A percentile compares a stretch with the other conserved stretches of the same genome.
Conservation (phyloP, 2,888 invertebrate genomes). For the Xestoiulus laeticollis region DNA sequence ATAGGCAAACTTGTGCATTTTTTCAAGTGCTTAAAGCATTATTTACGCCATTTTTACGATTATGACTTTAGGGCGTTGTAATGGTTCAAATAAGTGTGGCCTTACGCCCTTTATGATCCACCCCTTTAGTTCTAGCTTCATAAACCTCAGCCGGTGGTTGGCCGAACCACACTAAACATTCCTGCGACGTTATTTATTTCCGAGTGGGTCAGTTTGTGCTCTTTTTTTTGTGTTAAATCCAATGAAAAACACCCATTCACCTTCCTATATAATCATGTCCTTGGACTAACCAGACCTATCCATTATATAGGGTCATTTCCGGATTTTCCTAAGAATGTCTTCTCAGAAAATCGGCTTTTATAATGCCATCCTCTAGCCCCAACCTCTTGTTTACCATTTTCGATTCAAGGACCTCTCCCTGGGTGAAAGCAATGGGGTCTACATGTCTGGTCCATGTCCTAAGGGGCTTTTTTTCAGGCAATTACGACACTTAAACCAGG, state of each 20-base stretch:
- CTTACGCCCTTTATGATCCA: not conserved
- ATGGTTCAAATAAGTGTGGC: slow-evolving; percentile 15
- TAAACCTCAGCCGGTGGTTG: not conserved
- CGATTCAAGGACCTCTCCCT: not conserved
- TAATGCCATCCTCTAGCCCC: not conserved
- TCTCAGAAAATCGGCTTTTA: not conserved
- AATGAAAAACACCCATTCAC: not conserved
- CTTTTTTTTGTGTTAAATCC: not conserved
- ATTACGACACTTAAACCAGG: not conserved
- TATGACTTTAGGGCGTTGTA: slow-evolving; percentile 18
- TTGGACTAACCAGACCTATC: not conserved
- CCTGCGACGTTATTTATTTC: slow-evolving; percentile 6
- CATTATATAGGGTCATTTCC: slow-evolving; percentile 29
- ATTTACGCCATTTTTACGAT: slow-evolving; percentile 22
- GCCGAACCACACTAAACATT: not conserved
- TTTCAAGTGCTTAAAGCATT: not conserved
- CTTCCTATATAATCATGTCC: not conserved
- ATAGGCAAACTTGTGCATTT: not conserved
- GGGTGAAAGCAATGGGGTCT: too few relatives aligned
- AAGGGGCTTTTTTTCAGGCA: not conserved
- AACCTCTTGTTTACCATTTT: not conserved
- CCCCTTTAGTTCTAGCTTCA: not conserved
- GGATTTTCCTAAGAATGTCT: slow-evolving; percentile 5
- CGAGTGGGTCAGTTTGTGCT: slow-evolving; percentile 31
- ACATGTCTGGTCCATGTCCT: not conserved